Evolutionary conservation across 2,888 invertebrate genomes (phyloP).

Genomic region (Onchidella celtica): DNA sequence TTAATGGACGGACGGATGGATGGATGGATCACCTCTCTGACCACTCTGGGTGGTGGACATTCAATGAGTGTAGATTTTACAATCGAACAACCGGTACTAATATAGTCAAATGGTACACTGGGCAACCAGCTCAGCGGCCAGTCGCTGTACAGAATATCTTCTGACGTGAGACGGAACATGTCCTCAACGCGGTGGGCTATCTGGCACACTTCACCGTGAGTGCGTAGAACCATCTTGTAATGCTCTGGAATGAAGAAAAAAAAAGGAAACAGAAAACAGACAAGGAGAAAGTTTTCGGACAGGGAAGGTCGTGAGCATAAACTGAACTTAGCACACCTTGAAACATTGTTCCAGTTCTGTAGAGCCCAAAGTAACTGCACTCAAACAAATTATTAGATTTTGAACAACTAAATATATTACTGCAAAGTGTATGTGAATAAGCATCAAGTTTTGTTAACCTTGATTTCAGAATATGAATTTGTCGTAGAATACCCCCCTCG

Average conservation of each 20-base stretch:
- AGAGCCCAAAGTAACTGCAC: no score
- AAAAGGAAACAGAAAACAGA: background rate
- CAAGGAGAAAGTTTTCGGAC: background rate
- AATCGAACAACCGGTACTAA: constrained; percentile 27
- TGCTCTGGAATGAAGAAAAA: constrained; percentile 21
- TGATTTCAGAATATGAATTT: no score
- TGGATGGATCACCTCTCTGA: constrained; percentile 12
- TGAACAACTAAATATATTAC: no score
- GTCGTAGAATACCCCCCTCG: no score
- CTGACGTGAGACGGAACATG: constrained; percentile 18
- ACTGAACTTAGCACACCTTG: no score
- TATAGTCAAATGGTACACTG: constrained; percentile 34
- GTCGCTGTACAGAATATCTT: constrained; percentile 46
- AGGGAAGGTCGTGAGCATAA: no score
- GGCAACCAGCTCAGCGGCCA: constrained; percentile 44
- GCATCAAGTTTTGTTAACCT: no score
- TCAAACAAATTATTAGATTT: no score
- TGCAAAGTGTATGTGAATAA: no score
- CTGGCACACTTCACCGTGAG: constrained; percentile 17
- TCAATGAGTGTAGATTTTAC: constrained; percentile 38
- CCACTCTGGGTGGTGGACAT: constrained; percentile 28
- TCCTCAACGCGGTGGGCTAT: constrained; percentile 30
- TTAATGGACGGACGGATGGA: background rate
- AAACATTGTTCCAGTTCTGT: no score
- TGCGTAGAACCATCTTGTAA: constrained; percentile 39